Base-by-base conservation (phyloP, 2,888 invertebrate genomes). In the Drosophila stalkeri region DNA sequence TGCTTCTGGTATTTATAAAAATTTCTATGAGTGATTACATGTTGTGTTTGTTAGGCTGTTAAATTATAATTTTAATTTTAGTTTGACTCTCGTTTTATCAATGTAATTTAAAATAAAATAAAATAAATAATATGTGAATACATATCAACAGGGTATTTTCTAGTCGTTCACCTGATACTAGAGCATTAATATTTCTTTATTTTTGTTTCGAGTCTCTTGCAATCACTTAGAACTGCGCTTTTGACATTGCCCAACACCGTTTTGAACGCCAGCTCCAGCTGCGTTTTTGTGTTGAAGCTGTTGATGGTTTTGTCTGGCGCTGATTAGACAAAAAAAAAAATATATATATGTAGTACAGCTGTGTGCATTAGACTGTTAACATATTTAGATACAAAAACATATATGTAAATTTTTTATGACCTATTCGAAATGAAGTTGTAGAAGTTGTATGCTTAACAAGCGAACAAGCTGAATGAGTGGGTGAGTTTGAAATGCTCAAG, bases 241-340 rank as follows among this genome's bases (percentile, higher is more conserved):
- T 61, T 44, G 37, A 49, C 54, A 55, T 59, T 59, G 41, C 31
- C 47, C 47, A 65, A 80, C 79, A 68, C 68, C 66, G 59, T 63
- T 70, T 77, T 77, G 72, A 77, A 75, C 80, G 60, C 85, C 74
- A 61, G 16, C 86, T 86, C 81, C 86, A 83, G 86, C 86, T 86
- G 82, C 27, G 82, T 69, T 82, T 84, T 72, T 69, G 52, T 82
- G 82, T 77, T 57, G 43, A 43, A 46, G 37, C 54, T 51, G 56
- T 56, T 67, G 68, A 64, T 64, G 60, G 46, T 16, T 66, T 52
- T 63, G 44, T 20, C 59, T 41, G 47, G 62, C 35, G 23, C 41
- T 57, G 80, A 80, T 76, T 80, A 57, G 55, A 73, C 49, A 37
- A 49, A 47, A 51, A 51, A 51, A 27, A n/a, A n/a, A n/a, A n/a